Evolutionary conservation across 2,888 invertebrate species (phyloP).

Genomic region (Hoplodrina blanda): DNA sequence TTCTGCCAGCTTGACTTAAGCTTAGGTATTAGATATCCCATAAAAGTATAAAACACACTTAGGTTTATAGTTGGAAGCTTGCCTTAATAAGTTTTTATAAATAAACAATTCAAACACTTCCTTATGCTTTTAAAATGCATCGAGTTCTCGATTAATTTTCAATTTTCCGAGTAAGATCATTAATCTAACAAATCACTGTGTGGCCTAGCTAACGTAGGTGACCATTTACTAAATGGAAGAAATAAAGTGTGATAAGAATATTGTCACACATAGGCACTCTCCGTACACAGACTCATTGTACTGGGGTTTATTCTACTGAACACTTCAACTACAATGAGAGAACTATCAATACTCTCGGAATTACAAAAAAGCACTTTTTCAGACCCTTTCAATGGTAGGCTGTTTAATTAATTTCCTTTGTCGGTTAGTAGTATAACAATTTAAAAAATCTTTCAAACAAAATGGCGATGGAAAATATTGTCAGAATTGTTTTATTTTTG

Average conservation of each 20-base stretch:
- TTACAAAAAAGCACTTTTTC: conserved; percentile 83
- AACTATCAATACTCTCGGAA: conserved; percentile 65
- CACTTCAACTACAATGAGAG: conserved; percentile 80
- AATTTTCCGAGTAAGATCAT: conserved; percentile 49
- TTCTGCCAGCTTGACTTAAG: not conserved
- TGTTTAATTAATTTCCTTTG: conserved; percentile 48
- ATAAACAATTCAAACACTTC: not conserved
- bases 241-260: conserved; percentile 80
- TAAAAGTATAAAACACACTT: too few species aligned
- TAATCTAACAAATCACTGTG: conserved; percentile 50
- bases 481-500: not conserved
- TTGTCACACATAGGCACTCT: conserved; percentile 89
- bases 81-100: not conserved
- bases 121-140: not conserved
- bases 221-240: conserved; percentile 63
- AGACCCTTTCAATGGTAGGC: conserved; percentile 70
- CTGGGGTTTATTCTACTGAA: conserved; percentile 85
- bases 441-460: not conserved
- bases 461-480: conserved; percentile 20
- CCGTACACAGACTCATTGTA: conserved; percentile 79
- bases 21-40: not conserved
- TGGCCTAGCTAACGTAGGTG: conserved; percentile 58
- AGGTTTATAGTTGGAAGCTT: not conserved
- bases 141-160: not conserved
- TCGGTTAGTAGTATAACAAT: not conserved